phyloP scores from a whole-genome alignment of 2,888 invertebrate genomes.

The Archips crataeganus region DNA sequence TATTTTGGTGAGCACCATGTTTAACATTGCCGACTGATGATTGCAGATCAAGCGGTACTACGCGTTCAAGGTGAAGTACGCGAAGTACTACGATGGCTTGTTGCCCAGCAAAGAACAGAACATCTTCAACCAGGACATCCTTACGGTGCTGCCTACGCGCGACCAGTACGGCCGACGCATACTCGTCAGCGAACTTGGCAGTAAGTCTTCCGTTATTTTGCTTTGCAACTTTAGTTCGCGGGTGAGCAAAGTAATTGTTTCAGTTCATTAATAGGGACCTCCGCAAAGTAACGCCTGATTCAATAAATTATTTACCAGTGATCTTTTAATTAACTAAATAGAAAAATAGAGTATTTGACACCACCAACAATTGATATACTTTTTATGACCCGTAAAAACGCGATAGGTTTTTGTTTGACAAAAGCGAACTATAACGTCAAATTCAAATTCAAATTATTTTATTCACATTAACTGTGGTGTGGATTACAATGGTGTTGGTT shows the following conservation, averaged over 20 bases:
- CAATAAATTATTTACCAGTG: background rate
- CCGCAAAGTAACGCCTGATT: too few species aligned
- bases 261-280: too few species aligned
- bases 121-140: constrained; percentile 91
- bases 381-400: too few species aligned
- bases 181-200: constrained; percentile 92
- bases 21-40: background rate
- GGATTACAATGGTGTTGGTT: too few species aligned
- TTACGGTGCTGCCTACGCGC: constrained; percentile 91
- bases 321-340: too few species aligned
- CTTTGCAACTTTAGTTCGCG: background rate
- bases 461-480: too few species aligned
- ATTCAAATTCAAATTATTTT: too few species aligned
- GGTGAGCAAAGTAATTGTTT: too few species aligned
- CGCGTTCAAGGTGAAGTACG: constrained; percentile 92
- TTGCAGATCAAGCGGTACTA: constrained; percentile 91
- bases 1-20: background rate
- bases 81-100: constrained; percentile 89
- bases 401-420: too few species aligned
- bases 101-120: constrained; percentile 91
- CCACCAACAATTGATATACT: too few species aligned
- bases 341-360: too few species aligned
- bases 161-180: constrained; percentile 93
- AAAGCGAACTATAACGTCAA: too few species aligned
- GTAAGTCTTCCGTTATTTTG: constrained; percentile 79